phyloP scores from a whole-genome alignment of 2,113 vertebrate species.

The Rhizomys pruinosus region DNA sequence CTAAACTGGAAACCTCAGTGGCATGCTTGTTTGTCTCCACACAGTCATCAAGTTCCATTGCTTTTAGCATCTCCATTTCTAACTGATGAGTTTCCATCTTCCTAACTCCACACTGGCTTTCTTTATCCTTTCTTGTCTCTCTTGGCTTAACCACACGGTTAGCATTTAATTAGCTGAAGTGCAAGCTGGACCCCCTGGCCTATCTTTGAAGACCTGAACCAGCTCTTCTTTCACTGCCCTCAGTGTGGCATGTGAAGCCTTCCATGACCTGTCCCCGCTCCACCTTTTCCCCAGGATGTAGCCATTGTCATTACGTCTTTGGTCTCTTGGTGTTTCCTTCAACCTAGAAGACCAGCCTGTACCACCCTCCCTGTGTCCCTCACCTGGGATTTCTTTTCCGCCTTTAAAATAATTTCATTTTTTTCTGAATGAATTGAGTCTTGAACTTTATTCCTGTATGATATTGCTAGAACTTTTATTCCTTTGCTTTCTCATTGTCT shows the following conservation, averaged over 20 bases:
- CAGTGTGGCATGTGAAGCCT: neutral
- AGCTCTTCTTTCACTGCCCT: neutral
- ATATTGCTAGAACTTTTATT: neutral
- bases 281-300: neutral
- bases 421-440: neutral
- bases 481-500: neutral
- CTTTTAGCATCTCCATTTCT: neutral
- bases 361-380: too few species aligned
- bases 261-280: neutral
- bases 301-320: neutral
- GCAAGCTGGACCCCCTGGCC: neutral
- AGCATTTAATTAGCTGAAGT: neutral
- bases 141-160: neutral
- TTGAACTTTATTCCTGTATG: neutral
- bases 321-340: neutral
- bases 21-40: neutral
- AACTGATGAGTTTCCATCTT: neutral
- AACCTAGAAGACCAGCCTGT: neutral
- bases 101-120: neutral
- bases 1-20: neutral
- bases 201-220: neutral
- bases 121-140: neutral
- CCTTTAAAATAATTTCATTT: constrained; percentile 34
- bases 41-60: neutral
- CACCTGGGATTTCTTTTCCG: neutral